Conservation (phyloP, 2,113 vertebrate genomes). For the Hippoglossus stenolepis region DNA sequence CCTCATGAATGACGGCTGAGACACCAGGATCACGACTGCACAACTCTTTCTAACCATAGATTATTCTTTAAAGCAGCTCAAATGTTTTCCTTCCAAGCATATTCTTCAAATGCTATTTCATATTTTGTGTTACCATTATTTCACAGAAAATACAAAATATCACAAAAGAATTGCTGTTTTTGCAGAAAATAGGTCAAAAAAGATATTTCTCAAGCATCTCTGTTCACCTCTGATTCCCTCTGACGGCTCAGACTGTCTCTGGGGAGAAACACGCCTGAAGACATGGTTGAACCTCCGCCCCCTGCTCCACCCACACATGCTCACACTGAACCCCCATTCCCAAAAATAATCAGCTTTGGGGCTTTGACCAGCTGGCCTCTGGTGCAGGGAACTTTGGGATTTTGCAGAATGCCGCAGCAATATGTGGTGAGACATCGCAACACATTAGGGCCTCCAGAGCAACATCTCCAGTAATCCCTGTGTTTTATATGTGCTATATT, state of each 20-base stretch:
- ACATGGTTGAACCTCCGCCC: constrained; percentile 2
- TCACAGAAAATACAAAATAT: neutral
- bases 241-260: neutral
- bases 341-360: constrained; percentile 71
- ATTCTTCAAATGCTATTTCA: too few relatives aligned
- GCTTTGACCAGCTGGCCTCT: constrained; percentile 53
- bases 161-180: neutral
- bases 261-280: constrained; percentile 9
- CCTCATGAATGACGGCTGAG: too few relatives aligned
- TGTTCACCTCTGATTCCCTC: neutral
- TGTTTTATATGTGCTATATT: neutral
- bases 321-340: constrained; percentile 30
- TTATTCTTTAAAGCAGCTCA: too few relatives aligned
- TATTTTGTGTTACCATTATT: too few relatives aligned
- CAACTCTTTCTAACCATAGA: too few relatives aligned
- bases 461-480: constrained; percentile 1
- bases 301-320: constrained; percentile 16
- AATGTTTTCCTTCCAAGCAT: too few relatives aligned
- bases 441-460: neutral
- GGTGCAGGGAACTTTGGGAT: constrained; percentile 43
- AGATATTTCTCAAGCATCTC: neutral
- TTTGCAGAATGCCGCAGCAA: constrained; percentile 25
- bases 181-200: neutral
- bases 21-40: too few relatives aligned
- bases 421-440: constrained; percentile 20